Evolutionary conservation across 2,797 vertebrate genomes (phyloP), one percentile per base, ranked within the genome.

Genomic region (Natrix natrix): DNA sequence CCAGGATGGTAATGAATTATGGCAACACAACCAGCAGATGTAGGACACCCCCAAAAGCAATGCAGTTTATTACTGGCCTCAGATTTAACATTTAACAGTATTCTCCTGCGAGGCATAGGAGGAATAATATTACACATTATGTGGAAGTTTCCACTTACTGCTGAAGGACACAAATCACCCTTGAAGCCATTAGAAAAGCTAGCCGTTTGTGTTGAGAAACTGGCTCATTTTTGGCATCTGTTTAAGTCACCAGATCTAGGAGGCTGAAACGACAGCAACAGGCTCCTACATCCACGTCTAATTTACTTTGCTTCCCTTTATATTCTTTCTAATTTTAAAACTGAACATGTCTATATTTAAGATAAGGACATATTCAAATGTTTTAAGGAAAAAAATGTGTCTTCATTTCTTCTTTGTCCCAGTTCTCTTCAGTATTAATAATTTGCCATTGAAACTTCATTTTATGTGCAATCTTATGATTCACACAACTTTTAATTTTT

Each of bases 121-220:
- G 89, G 66, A 92, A 91, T 94, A 91, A 86, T 91, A 93, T 89
- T 93, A 66, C 90, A 93, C 57, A 86, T 94, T 92, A 92, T 57
- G 86, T 92, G 91, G 93, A 91, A 91, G 89, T 78, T 92, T 78
- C 89, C 83, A 92, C 59, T 94, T 94, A 90, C n/a, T 91, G 56
- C 69, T 92, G 86, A 92, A 91, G 91, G 86, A 91, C 57, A 54
- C 89, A 94, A 92, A 92, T 94, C 89, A 89, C 87, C 91, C 86
- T 91, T 91, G 93, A 94, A 92, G 89, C 87, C 66, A 89, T 20
- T 88, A 69, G 66, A 86, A 56, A 37, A 88, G 87, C 57, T 66
- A 86, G 60, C 74, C 43, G 6, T 87, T 94, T 86, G 37, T 83
- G 37, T 28, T 66, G 28, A 89, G 74, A 60, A 86, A 43, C 28